Evolutionary conservation across 53 echinoderm and acorn worm genomes (phyloP).

Genomic region (Luidia sarsii): DNA sequence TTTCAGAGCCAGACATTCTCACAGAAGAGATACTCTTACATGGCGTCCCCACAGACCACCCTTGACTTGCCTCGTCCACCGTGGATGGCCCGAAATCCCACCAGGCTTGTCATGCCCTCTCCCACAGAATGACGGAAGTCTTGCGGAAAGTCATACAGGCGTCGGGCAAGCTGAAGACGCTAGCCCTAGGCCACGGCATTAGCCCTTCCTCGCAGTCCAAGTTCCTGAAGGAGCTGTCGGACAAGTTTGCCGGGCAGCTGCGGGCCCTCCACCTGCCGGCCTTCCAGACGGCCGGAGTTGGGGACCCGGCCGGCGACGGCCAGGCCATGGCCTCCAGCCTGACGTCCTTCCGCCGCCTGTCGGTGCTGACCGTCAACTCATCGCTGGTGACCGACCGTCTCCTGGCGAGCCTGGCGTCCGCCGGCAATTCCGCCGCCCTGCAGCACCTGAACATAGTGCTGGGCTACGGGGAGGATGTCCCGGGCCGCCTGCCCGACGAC

Average conservation of each 20-base stretch:
- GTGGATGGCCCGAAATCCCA: too few species aligned
- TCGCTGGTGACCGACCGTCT: background rate
- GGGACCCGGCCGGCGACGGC: background rate
- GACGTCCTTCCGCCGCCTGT: background rate
- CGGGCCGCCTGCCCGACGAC: background rate
- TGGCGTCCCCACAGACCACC: too few species aligned
- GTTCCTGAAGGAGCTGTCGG: conserved; percentile 11
- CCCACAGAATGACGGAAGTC: conserved; percentile 18
- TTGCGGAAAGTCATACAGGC: conserved; percentile 20
- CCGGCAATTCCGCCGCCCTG: background rate
- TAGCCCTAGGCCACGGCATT: conserved; percentile 16
- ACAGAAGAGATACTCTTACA: too few species aligned
- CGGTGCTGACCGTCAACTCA: conserved; percentile 30
- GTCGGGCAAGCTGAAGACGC: conserved; percentile 2
- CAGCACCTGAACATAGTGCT: conserved; percentile 27
- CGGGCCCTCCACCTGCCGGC: conserved; percentile 36
- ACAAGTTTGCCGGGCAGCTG: conserved; percentile 27
- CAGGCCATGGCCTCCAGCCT: background rate
- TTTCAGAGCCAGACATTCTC: too few species aligned
- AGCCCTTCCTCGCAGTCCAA: background rate
- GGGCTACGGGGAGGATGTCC: background rate
- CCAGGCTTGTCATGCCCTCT: too few species aligned
- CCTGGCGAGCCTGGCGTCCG: background rate
- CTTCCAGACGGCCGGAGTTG: background rate
- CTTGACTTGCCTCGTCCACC: too few species aligned